A percentile compares a stretch with the other conserved stretches of the same genome.
phyloP scores from a whole-genome alignment of 2,113 vertebrate genomes.

The Odontesthes bonariensis region DNA sequence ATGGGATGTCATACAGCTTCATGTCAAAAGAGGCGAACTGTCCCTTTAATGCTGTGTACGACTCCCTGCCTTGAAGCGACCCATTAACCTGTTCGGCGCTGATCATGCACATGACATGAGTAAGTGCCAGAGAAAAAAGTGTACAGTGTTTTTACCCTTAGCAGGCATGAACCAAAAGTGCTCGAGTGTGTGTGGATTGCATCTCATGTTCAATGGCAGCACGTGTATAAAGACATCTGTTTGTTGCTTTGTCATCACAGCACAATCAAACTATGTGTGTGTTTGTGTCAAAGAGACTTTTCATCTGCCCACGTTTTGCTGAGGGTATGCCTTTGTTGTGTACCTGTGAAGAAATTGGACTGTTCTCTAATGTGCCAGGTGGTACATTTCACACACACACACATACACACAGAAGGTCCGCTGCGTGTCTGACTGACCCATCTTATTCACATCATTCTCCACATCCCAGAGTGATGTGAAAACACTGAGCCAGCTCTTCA shows the following conservation, averaged over 20 bases:
- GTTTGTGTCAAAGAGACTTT: neutral
- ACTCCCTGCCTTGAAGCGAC: neutral
- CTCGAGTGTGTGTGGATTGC: too few relatives aligned
- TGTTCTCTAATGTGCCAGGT: constrained; percentile 38
- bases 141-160: too few relatives aligned
- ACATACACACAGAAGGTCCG: neutral
- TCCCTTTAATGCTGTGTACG: constrained; percentile 30
- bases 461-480: constrained; percentile 4
- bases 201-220: too few relatives aligned
- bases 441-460: constrained; percentile 33
- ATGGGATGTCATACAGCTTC: too few relatives aligned
- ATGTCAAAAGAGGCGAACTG: too few relatives aligned
- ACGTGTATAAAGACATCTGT: too few relatives aligned
- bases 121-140: too few relatives aligned
- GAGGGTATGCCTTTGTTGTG: neutral
- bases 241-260: too few relatives aligned
- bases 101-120: too few relatives aligned
- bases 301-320: constrained; percentile 27
- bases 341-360: constrained; percentile 23
- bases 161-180: too few relatives aligned
- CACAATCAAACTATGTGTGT: too few relatives aligned
- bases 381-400: neutral
- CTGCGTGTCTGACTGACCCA: neutral
- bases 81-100: constrained; percentile 22
- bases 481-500: constrained; percentile 17